These are phyloP conservation scores for Engystomops pustulosus DNA, from an alignment of 2,113 vertebrate species.

Conservation along the genomic window DNA sequence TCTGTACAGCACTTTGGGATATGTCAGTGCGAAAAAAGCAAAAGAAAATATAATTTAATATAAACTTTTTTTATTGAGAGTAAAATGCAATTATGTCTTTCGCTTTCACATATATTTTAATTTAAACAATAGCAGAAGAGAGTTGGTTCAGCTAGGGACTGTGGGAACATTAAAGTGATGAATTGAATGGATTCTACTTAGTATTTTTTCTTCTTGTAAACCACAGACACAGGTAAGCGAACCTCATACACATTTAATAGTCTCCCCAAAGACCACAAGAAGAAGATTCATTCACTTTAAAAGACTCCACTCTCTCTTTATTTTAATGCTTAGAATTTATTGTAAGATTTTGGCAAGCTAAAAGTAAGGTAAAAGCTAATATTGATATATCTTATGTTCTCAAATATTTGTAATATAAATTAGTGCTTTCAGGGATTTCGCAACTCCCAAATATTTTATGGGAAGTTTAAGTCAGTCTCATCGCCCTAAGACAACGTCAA, in stretches of 20 bases:
- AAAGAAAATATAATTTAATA: not conserved
- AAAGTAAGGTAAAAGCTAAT: not conserved
- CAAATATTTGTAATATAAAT: not conserved
- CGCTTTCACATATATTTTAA: too few relatives aligned
- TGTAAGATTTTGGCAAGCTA: not conserved
- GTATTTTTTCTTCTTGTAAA: not conserved
- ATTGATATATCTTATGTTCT: not conserved
- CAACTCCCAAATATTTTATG: conserved; percentile 1
- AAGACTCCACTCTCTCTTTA: not conserved
- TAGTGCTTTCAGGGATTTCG: not conserved
- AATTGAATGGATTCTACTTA: too few relatives aligned
- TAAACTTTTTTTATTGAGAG: not conserved
- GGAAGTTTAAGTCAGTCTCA: conserved; percentile 25
- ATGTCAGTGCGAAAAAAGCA: not conserved
- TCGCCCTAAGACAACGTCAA: not conserved
- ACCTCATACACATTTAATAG: not conserved
- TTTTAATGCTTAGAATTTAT: too few relatives aligned
- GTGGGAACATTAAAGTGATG: too few relatives aligned
- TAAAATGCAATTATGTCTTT: not conserved
- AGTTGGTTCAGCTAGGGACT: not conserved
- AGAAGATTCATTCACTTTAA: too few relatives aligned
- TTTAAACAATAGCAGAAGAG: not conserved
- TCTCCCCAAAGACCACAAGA: not conserved
- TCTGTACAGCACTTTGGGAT: not conserved
- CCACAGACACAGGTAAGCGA: not conserved